Evolutionary conservation across 2,113 vertebrate genomes (phyloP).

Genomic region (Neopipo cinnamomea): DNA sequence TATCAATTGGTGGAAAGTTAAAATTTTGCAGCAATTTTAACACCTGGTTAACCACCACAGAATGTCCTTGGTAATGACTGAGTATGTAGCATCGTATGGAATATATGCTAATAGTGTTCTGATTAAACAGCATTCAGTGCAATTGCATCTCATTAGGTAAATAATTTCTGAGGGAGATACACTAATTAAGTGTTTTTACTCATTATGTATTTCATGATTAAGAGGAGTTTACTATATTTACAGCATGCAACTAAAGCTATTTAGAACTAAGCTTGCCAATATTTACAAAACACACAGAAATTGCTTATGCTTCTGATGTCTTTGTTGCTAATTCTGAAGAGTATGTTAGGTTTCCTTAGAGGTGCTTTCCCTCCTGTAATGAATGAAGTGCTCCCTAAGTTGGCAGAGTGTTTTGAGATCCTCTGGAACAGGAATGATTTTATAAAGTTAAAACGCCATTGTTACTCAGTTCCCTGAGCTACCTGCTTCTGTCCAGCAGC

Average conservation of each 20-base stretch:
- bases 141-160: conserved; percentile 28
- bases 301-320: background rate
- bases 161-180: conserved; percentile 15
- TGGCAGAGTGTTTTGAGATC: background rate
- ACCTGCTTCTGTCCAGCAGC: background rate
- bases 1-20: background rate
- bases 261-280: background rate
- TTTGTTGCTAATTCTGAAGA: background rate
- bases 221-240: background rate
- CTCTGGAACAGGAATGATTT: background rate
- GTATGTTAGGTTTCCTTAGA: background rate
- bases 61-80: background rate
- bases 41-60: background rate
- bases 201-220: background rate
- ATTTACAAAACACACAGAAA: background rate
- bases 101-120: background rate
- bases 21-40: background rate
- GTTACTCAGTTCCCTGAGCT: background rate
- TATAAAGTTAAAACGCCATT: background rate
- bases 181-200: conserved; percentile 31
- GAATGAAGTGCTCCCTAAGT: background rate
- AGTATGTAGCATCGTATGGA: background rate
- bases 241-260: background rate
- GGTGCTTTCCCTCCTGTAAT: background rate
- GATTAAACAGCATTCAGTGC: background rate